Conservation (phyloP, 1,140 invertebrate species). For the Listronotus oregonensis region DNA sequence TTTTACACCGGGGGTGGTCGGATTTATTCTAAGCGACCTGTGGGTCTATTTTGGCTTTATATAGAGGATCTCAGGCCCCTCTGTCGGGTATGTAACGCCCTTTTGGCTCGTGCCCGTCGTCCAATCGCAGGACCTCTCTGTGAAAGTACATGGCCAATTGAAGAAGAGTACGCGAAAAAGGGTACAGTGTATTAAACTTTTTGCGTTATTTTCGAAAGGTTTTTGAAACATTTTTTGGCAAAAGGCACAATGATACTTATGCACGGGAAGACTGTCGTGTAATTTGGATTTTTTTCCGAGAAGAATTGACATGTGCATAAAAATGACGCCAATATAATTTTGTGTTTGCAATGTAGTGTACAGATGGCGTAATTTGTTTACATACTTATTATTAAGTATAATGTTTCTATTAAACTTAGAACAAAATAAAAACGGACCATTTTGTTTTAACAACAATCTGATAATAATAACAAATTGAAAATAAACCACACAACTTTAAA, state of each 20-base stretch:
- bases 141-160: constrained; percentile 14
- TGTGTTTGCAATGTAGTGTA: too few relatives aligned
- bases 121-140: constrained; percentile 17
- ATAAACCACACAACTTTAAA: too few relatives aligned
- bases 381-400: too few relatives aligned
- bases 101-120: constrained; percentile 27
- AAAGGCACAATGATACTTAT: too few relatives aligned
- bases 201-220: neutral
- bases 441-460: too few relatives aligned
- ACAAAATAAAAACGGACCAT: too few relatives aligned
- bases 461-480: too few relatives aligned
- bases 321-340: too few relatives aligned
- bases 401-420: too few relatives aligned
- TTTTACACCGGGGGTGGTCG: constrained; percentile 6
- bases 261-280: neutral
- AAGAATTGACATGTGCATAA: too few relatives aligned
- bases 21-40: neutral
- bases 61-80: constrained; percentile 14
- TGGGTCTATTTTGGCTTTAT: constrained; percentile 5
- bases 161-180: neutral
- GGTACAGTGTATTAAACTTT: constrained; percentile 1
- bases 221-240: neutral
- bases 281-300: neutral
- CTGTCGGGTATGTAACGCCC: constrained; percentile 14
- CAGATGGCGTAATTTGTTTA: too few relatives aligned